Base-by-base conservation (phyloP, 2,888 invertebrate species). In the Parnassius mnemosyne region DNA sequence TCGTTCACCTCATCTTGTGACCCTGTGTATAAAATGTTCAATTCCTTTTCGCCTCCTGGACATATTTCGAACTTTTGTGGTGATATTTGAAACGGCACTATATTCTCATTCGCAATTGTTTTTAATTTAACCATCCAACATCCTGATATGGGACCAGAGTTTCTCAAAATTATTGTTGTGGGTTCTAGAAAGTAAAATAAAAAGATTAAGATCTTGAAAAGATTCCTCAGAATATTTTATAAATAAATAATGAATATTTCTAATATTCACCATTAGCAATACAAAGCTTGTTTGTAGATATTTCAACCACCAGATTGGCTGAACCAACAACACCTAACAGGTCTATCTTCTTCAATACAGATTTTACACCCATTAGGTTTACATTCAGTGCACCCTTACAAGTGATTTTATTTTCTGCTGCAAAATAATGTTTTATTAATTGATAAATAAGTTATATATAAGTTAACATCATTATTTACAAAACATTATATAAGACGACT, bases 91-190 rank as follows among this genome's bases (percentile, higher is more conserved):
- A 89, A 87, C 0, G 83, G 84, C 20, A 76, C 67, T 10, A 63
- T 70, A 1, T 57, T 63, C 1, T 81, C 79, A 5, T 67, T 70
- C 0, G 61, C 53, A 1, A 67, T 68, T 12, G 71, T 73, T 47
- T 72, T 75, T 43, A 81, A 74, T 66, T 79, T 85, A 0, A 83
- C 76, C 5, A 70, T 62, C 90, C 90, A 91, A 5, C 70, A 70
- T 0, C 89, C 89, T 0, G 77, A 56, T n/a, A 87, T 72, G 0
- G 85, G 71, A 11, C 90, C 90, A 1, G 69, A 72, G 68, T 91
- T 90, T 41, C 58, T 70, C 1, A 90, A 60, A 5, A 69, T 74
- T 46, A 91, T 65, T 20, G 65, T 77, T 13, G 73, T 79, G 12
- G 81, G 69, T 63, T 87, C 90, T 91, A 78, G 47, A 83, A 81